phyloP scores from a whole-genome alignment of 1,140 invertebrate genomes.

The Saccostrea cuccullata region DNA sequence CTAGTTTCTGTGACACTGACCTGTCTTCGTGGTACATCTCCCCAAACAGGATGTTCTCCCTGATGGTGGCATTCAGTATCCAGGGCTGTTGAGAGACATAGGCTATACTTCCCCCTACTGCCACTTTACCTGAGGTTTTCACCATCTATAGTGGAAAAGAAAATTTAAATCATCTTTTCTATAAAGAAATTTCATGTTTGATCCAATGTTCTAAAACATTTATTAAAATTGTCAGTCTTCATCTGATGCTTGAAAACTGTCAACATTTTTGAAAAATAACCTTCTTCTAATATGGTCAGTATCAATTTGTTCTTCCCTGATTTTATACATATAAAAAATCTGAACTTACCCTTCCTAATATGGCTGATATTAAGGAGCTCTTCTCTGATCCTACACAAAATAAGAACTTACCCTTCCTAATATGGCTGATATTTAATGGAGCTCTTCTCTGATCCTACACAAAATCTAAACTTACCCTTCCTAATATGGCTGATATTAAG shows the following conservation, averaged over 20 bases:
- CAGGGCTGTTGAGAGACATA: constrained; percentile 85
- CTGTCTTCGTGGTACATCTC: constrained; percentile 79
- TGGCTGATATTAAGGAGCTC: constrained; percentile 90
- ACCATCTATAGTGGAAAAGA: constrained; percentile 73
- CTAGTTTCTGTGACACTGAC: constrained; percentile 73
- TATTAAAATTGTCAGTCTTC: constrained; percentile 53
- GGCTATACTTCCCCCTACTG: constrained; percentile 82
- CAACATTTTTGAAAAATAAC: no score
- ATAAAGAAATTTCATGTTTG: constrained; percentile 10
- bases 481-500: constrained; percentile 89
- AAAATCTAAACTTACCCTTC: constrained; percentile 84
- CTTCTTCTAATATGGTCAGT: no score
- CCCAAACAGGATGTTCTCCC: constrained; percentile 86
- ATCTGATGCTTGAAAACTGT: no score
- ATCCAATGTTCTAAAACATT: constrained; percentile 64
- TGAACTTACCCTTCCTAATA: constrained; percentile 90
- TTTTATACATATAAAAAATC: no score
- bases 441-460: constrained; percentile 91
- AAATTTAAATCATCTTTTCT: constrained; percentile 24
- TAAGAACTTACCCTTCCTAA: constrained; percentile 89
- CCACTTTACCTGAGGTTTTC: constrained; percentile 79
- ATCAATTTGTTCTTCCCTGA: no score
- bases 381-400: constrained; percentile 88
- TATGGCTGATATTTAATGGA: constrained; percentile 89
- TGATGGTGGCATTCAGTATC: constrained; percentile 84